Evolutionary conservation across 2,888 invertebrate genomes (phyloP).

Genomic region (Hipparchia semele): DNA sequence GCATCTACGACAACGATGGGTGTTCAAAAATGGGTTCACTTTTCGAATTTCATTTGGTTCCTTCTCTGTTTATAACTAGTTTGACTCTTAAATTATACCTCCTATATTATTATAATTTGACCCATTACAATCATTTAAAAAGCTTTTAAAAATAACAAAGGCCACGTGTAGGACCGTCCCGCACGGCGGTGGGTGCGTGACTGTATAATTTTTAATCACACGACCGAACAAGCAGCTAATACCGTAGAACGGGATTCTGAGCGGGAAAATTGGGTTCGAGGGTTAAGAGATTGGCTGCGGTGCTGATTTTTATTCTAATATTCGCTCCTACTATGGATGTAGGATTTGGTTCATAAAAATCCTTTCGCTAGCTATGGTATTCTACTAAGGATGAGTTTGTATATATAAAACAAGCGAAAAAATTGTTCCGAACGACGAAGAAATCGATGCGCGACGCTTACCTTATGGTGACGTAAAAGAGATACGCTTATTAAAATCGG

Average conservation of each 20-base stretch:
- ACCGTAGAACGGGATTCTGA: conserved; percentile 72
- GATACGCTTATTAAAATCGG: no score
- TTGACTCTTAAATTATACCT: no score
- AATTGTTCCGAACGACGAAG: no score
- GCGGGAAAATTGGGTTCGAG: conserved; percentile 54
- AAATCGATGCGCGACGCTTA: no score
- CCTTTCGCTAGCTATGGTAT: no score
- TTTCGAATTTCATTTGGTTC: no score
- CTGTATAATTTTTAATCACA: conserved; percentile 82
- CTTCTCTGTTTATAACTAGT: no score
- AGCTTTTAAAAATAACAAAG: conserved; percentile 66
- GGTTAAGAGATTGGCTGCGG: conserved; percentile 37
- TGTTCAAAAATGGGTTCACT: no score
- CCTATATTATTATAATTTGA: conserved; percentile 43
- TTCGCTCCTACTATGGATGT: neutral
- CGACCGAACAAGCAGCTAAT: conserved; percentile 81
- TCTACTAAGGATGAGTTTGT: no score
- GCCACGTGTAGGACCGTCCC: conserved; percentile 55
- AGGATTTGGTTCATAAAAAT: neutral
- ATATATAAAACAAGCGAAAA: no score
- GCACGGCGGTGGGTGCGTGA: conserved; percentile 49
- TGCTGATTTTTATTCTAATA: conserved; percentile 30
- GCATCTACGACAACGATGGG: no score
- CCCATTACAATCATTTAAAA: conserved; percentile 67
- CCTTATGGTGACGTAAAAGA: no score